Conservation (phyloP, 2,113 vertebrate genomes). For the Chaenocephalus aceratus region DNA sequence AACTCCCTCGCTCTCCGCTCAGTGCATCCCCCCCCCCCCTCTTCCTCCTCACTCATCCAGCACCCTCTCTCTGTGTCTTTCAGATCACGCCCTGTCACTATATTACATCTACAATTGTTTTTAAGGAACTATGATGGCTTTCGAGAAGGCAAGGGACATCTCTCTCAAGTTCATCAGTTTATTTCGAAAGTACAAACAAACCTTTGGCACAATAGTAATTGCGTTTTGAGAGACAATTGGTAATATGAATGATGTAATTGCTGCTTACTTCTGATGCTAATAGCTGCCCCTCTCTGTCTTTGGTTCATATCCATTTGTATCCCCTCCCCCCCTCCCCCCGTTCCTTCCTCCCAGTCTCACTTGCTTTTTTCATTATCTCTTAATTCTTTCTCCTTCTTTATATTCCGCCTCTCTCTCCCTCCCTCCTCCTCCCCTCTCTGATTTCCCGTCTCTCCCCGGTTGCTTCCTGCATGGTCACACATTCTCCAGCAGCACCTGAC, state of each 20-base stretch:
- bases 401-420: neutral
- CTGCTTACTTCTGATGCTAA: neutral
- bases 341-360: constrained; percentile 34
- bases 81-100: neutral
- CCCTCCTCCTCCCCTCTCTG: neutral
- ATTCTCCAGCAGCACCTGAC: constrained; percentile 76
- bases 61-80: constrained; percentile 2
- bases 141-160: too few species aligned
- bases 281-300: neutral
- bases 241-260: neutral
- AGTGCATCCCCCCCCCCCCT: constrained; percentile 5
- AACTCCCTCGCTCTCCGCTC: constrained; percentile 54
- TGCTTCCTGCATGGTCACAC: constrained; percentile 80
- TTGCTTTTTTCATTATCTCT: constrained; percentile 45
- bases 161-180: too few species aligned
- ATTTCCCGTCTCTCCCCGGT: constrained; percentile 15
- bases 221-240: neutral
- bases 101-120: neutral
- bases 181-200: neutral
- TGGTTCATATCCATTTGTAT: neutral
- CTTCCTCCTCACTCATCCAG: constrained; percentile 1
- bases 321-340: neutral
- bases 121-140: neutral
- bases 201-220: neutral
- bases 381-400: constrained; percentile 7